A percentile compares a stretch with the other conserved stretches of the same genome.
phyloP scores from a whole-genome alignment of 2,888 invertebrate species.

The Agrilus biguttatus region DNA sequence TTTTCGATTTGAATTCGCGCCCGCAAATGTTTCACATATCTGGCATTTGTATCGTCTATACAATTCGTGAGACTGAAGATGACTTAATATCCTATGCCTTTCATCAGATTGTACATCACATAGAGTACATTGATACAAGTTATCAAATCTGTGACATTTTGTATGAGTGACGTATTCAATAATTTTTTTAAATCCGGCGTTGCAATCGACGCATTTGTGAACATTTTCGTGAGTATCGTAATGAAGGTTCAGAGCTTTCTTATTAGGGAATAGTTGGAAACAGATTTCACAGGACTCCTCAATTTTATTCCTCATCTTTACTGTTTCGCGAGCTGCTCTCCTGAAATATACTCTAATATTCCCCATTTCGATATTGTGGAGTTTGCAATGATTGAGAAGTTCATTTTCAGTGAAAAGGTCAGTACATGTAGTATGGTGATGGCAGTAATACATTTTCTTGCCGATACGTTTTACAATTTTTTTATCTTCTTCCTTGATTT shows the following conservation, averaged over 20 bases:
- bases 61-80: too few relatives aligned
- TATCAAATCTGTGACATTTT: conserved; percentile 5
- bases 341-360: too few relatives aligned
- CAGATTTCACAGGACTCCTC: conserved; percentile 7
- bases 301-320: too few relatives aligned
- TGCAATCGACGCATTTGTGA: conserved; percentile 7
- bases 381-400: too few relatives aligned
- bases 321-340: background rate
- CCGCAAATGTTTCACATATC: conserved; percentile 23
- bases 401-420: too few relatives aligned
- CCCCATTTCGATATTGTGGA: too few relatives aligned
- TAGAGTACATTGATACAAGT: conserved; percentile 17
- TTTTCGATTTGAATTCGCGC: conserved; percentile 2
- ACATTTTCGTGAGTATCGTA: background rate
- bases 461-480: too few relatives aligned
- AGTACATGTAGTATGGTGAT: too few relatives aligned
- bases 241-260: conserved; percentile 3
- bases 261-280: conserved; percentile 2
- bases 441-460: too few relatives aligned
- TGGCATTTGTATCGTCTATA: too few relatives aligned
- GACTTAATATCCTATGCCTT: too few relatives aligned
- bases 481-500: too few relatives aligned
- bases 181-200: conserved; percentile 7
- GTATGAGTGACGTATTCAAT: conserved; percentile 8
- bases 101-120: background rate